Percentiles rank a stretch among this genome's conserved stretches.
Conservation (phyloP, 2,888 invertebrate species). For the Protonemura montana region DNA sequence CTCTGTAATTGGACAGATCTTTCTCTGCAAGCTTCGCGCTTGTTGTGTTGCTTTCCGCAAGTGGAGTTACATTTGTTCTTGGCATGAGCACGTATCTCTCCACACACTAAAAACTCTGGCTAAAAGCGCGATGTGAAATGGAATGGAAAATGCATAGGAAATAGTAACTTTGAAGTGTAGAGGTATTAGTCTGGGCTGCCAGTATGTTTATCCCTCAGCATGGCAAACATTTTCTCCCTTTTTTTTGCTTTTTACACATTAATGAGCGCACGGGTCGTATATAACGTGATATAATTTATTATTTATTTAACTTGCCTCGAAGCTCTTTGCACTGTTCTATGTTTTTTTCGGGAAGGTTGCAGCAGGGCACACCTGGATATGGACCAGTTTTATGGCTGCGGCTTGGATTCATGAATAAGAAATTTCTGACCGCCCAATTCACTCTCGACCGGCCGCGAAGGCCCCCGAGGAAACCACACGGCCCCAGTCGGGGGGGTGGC, state of each 20-base stretch:
- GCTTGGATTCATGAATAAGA: slow-evolving; percentile 46
- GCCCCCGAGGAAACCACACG: slow-evolving; percentile 25
- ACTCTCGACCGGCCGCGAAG: slow-evolving; percentile 26
- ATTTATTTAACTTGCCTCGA: slow-evolving; percentile 32
- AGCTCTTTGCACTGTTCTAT: not conserved
- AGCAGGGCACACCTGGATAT: slow-evolving; percentile 22
- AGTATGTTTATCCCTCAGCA: not conserved
- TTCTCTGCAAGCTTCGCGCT: not conserved
- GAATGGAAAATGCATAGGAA: not conserved
- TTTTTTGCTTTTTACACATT: slow-evolving; percentile 17
- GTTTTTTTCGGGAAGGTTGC: not conserved
- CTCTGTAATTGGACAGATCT: not conserved
- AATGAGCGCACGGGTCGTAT: slow-evolving; percentile 35
- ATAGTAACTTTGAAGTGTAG: not conserved
- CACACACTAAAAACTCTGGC: not conserved
- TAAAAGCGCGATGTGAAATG: not conserved
- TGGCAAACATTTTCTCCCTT: not conserved
- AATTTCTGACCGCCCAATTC: slow-evolving; percentile 43
- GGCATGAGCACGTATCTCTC: not conserved
- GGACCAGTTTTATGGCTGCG: slow-evolving; percentile 32
- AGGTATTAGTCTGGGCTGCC: not conserved
- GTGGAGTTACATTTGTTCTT: not conserved
- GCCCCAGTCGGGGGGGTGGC: not conserved
- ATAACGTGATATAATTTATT: slow-evolving; percentile 31
- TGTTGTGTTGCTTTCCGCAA: not conserved